A percentile compares a stretch with the other conserved stretches of the same genome.
Evolutionary conservation across 2,113 vertebrate species (phyloP).

Genomic region (Capreolus pygargus): DNA sequence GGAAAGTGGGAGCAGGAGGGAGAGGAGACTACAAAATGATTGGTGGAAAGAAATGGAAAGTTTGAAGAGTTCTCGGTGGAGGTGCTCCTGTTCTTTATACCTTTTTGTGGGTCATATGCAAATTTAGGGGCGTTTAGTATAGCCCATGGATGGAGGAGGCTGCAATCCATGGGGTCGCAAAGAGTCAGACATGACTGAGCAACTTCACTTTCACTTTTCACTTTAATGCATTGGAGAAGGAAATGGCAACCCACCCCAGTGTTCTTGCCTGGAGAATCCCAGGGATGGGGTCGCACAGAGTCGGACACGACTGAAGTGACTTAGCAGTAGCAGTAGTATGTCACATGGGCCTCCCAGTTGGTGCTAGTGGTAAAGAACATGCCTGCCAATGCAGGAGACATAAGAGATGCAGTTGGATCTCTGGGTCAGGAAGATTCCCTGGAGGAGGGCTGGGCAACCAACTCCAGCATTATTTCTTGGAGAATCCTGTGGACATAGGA

Average conservation of each 20-base stretch:
- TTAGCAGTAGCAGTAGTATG: background rate
- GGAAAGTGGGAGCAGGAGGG: background rate
- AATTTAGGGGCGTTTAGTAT: background rate
- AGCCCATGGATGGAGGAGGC: too few relatives aligned
- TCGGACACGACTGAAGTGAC: too few relatives aligned
- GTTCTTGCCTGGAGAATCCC: too few relatives aligned
- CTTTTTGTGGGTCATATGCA: background rate
- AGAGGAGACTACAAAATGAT: background rate
- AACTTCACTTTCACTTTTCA: too few relatives aligned
- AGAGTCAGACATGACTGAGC: too few relatives aligned
- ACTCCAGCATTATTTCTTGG: background rate
- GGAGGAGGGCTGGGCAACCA: background rate
- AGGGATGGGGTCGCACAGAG: too few relatives aligned
- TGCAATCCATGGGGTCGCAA: too few relatives aligned
- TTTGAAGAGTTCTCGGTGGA: background rate
- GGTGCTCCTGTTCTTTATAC: background rate
- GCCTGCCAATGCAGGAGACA: background rate
- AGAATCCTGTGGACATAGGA: background rate
- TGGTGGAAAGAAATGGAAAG: too few relatives aligned
- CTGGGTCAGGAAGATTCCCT: background rate
- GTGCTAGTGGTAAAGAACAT: background rate
- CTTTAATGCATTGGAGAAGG: too few relatives aligned
- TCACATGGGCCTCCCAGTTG: background rate
- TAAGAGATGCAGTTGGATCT: background rate
- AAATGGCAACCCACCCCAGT: too few relatives aligned